These are phyloP conservation scores for Mesocentrotus franciscanus DNA, from an alignment of 53 echinoderm and acorn worm species.

Conservation along the genomic window DNA sequence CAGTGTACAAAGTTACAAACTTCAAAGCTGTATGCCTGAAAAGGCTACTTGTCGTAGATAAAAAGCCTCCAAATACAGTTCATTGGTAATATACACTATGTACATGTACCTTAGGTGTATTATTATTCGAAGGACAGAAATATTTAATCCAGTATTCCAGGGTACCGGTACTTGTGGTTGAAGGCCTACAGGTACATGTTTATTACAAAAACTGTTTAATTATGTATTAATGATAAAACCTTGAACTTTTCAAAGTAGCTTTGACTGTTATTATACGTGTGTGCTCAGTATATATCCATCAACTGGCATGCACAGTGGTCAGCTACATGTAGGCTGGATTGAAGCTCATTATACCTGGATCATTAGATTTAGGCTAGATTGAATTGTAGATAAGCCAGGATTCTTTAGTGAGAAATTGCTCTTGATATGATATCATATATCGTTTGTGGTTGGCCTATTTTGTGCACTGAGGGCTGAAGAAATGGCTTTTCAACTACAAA, in stretches of 20 bases:
- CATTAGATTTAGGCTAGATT: constrained; percentile 31
- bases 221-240: not conserved
- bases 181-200: not conserved
- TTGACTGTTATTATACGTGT: not conserved
- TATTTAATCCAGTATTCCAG: not conserved
- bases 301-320: not conserved
- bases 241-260: not conserved
- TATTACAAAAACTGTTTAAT: not conserved
- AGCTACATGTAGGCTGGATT: not conserved
- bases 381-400: not conserved
- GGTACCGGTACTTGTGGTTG: not conserved
- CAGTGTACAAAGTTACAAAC: no score
- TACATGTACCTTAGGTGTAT: not conserved
- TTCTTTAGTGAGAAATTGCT: not conserved
- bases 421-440: not conserved
- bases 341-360: not conserved
- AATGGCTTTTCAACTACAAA: not conserved
- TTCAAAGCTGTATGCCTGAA: no score
- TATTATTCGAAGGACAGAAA: not conserved
- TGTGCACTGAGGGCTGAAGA: not conserved
- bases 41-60: no score
- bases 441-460: not conserved
- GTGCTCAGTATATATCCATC: not conserved
- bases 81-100: not conserved
- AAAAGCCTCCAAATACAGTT: not conserved